Conservation (phyloP, 2,113 vertebrate genomes). For the Neopipo cinnamomea region DNA sequence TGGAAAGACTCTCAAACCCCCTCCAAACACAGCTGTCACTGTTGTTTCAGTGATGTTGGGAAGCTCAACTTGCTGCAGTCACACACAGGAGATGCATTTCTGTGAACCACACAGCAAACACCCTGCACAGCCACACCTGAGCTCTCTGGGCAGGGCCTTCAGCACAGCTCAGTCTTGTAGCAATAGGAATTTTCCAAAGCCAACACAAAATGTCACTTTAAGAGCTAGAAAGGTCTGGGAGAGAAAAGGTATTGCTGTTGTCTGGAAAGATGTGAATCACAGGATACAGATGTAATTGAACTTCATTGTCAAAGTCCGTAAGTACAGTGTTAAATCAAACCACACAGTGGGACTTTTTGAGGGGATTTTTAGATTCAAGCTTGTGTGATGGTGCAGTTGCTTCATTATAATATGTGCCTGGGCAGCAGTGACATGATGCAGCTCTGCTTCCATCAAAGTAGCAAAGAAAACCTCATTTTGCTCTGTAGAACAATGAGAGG, state of each 20-base stretch:
- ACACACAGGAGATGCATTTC: background rate
- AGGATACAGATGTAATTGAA: background rate
- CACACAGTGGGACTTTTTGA: background rate
- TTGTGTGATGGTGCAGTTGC: background rate
- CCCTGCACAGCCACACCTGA: background rate
- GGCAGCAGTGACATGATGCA: background rate
- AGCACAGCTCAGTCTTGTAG: background rate
- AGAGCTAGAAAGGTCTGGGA: background rate
- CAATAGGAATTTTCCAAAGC: background rate
- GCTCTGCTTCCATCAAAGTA: background rate
- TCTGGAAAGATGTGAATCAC: background rate
- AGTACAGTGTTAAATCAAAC: background rate
- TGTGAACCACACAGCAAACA: background rate
- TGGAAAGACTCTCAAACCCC: background rate
- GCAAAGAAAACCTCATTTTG: background rate
- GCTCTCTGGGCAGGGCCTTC: background rate
- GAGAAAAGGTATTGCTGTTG: background rate
- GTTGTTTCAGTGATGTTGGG: background rate
- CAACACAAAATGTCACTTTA: background rate
- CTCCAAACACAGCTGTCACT: background rate
- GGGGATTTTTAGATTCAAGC: background rate
- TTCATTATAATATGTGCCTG: background rate
- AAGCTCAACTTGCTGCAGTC: background rate
- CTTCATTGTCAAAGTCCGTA: background rate
- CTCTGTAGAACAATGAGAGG: background rate